A percentile compares a stretch with the other conserved stretches of the same genome.
Conservation (phyloP, 2,888 invertebrate genomes). For the Lasius fuliginosus region DNA sequence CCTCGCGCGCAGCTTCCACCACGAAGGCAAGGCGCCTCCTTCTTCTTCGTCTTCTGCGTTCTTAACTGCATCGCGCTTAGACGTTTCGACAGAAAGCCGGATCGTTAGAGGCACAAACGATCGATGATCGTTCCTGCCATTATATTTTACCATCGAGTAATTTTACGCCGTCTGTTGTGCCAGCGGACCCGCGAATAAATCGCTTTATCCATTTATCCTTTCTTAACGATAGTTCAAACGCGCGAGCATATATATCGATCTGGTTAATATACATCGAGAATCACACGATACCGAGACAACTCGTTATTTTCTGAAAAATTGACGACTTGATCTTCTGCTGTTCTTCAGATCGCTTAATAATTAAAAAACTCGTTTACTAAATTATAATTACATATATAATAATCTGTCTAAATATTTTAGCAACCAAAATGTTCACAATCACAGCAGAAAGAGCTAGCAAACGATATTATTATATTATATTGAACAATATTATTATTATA, state of each 20-base stretch:
- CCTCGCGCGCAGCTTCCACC: conserved; percentile 15
- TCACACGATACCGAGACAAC: background rate
- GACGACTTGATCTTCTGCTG: background rate
- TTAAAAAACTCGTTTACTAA: background rate
- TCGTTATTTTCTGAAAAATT: background rate
- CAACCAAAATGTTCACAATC: conserved; percentile 6
- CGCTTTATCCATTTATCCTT: conserved; percentile 21
- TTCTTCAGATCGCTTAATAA: background rate
- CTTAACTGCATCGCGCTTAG: conserved; percentile 35
- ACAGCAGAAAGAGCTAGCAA: conserved; percentile 58
- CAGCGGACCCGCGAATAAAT: conserved; percentile 16
- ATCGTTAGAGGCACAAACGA: conserved; percentile 66
- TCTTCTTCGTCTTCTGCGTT: conserved; percentile 26
- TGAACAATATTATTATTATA: conserved; percentile 52
- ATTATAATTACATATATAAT: background rate
- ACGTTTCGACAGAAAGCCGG: conserved; percentile 55
- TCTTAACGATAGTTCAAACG: background rate
- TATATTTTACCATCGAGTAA: conserved; percentile 57
- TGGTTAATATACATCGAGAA: background rate
- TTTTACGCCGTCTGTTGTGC: conserved; percentile 20
- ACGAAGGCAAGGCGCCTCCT: conserved; percentile 16
- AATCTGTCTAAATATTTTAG: background rate
- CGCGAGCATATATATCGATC: background rate
- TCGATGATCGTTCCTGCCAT: conserved; percentile 68
- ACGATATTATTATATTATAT: conserved; percentile 36